A percentile compares a stretch with the other conserved stretches of the same genome.
These are phyloP conservation scores for Cyprinodon variegatus DNA, from an alignment of 2,113 vertebrate genomes.

Conservation along the genomic window DNA sequence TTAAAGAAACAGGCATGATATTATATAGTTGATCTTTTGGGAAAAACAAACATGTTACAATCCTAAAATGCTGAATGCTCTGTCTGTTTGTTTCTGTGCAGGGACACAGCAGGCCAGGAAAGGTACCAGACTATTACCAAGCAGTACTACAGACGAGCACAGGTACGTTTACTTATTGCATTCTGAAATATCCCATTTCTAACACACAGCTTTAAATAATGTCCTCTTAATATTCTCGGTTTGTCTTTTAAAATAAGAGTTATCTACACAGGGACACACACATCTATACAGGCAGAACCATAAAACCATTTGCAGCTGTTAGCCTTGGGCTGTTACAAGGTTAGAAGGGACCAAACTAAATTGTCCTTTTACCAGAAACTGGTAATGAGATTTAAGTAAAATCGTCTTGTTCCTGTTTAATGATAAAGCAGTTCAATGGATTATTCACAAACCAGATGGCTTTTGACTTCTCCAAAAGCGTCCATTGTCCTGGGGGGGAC, in stretches of 20 bases:
- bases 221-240: background rate
- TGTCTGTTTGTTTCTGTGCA: constrained; percentile 62
- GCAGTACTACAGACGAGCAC: constrained; percentile 97
- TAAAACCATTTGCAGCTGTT: background rate
- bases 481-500: background rate
- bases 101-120: constrained; percentile 98
- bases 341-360: constrained; percentile 42
- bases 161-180: constrained; percentile 78
- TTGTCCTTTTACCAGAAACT: constrained; percentile 49
- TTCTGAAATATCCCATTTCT: background rate
- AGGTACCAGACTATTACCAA: constrained; percentile 98
- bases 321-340: constrained; percentile 3
- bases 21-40: no score
- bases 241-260: no score
- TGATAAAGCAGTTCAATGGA: constrained; percentile 10
- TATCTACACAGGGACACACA: no score
- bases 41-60: no score
- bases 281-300: background rate
- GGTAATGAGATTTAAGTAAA: constrained; percentile 26
- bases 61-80: background rate
- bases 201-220: background rate
- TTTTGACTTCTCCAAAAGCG: background rate
- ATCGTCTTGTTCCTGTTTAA: constrained; percentile 20
- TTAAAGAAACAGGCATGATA: no score
- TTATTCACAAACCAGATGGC: constrained; percentile 7